These are phyloP conservation scores for Gymnobelideus leadbeateri DNA, from an alignment of 2,113 vertebrate genomes.

Conservation along the genomic window DNA sequence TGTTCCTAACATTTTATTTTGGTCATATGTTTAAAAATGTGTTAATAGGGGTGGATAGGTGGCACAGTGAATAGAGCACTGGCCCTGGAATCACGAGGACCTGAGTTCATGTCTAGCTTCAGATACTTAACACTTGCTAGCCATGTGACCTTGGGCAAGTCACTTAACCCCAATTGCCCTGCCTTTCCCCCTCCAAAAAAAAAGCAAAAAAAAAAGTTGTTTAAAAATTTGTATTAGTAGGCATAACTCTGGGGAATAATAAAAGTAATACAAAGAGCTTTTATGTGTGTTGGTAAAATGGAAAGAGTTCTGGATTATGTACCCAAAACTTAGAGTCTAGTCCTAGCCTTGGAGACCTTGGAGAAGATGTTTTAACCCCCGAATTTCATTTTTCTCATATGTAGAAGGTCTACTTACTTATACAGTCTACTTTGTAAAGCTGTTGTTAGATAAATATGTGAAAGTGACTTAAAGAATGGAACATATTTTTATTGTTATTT, in stretches of 20 bases:
- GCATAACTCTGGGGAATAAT: constrained; percentile 22
- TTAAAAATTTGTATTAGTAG: constrained; percentile 46
- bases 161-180: too few relatives aligned
- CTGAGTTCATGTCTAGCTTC: too few relatives aligned
- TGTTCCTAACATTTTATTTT: constrained; percentile 40
- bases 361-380: constrained; percentile 9
- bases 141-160: too few relatives aligned
- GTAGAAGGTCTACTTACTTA: constrained; percentile 26
- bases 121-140: too few relatives aligned
- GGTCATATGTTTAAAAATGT: constrained; percentile 1
- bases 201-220: background rate
- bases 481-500: constrained; percentile 48
- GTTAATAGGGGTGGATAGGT: constrained; percentile 16
- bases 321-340: constrained; percentile 26
- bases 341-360: background rate
- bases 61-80: too few relatives aligned
- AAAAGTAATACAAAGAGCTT: constrained; percentile 11
- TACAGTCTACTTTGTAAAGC: background rate
- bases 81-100: too few relatives aligned
- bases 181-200: too few relatives aligned
- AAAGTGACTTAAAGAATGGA: constrained; percentile 30
- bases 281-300: background rate
- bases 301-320: background rate
- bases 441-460: constrained; percentile 22
- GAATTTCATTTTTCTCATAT: constrained; percentile 41